Percentiles rank a stretch among this genome's conserved stretches.
Evolutionary conservation across 1,140 invertebrate species (phyloP).

Genomic region (Drosophila yakuba): DNA sequence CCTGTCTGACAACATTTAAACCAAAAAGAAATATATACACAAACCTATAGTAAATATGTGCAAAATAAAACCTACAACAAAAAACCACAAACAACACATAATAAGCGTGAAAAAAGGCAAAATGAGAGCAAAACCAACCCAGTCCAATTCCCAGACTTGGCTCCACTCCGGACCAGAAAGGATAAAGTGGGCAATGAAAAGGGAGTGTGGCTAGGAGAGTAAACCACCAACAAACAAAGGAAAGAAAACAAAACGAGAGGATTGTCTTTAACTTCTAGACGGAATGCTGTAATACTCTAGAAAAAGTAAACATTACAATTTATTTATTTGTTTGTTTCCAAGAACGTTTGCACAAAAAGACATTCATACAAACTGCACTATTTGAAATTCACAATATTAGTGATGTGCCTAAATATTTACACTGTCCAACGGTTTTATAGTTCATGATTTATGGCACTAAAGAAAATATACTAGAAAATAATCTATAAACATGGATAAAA

Average conservation of each 20-base stretch:
- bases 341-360: not conserved
- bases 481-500: too few relatives aligned
- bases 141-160: constrained; percentile 37
- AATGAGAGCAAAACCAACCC: constrained; percentile 69
- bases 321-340: not conserved
- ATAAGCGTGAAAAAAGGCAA: constrained; percentile 78
- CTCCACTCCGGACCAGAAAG: constrained; percentile 4
- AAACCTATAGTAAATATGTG: constrained; percentile 48
- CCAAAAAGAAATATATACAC: constrained; percentile 48
- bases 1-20: constrained; percentile 80
- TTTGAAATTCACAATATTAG: not conserved
- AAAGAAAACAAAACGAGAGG: constrained; percentile 20
- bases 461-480: too few relatives aligned
- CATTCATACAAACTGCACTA: not conserved
- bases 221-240: constrained; percentile 19
- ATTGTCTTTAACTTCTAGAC: not conserved
- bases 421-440: too few relatives aligned
- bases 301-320: not conserved
- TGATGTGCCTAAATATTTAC: too few relatives aligned
- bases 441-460: too few relatives aligned
- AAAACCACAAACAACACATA: constrained; percentile 64
- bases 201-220: constrained; percentile 46
- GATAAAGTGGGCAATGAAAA: constrained; percentile 49
- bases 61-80: constrained; percentile 41
- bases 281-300: not conserved